phyloP scores from a whole-genome alignment of 2,888 invertebrate species.

The Myopa testacea region DNA sequence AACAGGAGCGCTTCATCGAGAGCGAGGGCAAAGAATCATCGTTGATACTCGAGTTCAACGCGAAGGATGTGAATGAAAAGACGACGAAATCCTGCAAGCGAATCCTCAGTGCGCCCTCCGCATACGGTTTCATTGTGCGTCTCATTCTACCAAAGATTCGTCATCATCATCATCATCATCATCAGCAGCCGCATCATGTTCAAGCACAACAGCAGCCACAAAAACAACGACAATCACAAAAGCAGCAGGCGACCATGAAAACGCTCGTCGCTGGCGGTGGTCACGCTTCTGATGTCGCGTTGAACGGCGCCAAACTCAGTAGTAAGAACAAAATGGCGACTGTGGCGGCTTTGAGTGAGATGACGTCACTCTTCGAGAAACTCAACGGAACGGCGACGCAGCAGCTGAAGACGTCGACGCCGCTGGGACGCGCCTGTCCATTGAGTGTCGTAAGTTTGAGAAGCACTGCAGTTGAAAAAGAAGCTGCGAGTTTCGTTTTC shows the following conservation, averaged over 20 bases:
- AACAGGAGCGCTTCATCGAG: conserved; percentile 64
- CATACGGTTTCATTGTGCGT: conserved; percentile 66
- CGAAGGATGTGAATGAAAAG: conserved; percentile 55
- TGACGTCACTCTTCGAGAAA: conserved; percentile 50
- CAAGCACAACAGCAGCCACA: conserved; percentile 2
- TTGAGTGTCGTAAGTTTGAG: conserved; percentile 64
- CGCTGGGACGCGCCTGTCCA: conserved; percentile 61
- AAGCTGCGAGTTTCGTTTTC: not conserved
- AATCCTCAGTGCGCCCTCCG: conserved; percentile 63
- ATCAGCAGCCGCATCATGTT: conserved; percentile 20
- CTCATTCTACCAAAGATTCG: conserved; percentile 63
- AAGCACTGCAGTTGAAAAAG: not conserved
- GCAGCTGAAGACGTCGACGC: conserved; percentile 28
- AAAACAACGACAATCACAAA: conserved; percentile 34
- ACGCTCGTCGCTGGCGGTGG: conserved; percentile 41
- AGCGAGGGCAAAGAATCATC: conserved; percentile 67
- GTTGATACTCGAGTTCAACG: conserved; percentile 65
- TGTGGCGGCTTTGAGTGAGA: conserved; percentile 45
- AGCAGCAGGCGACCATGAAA: conserved; percentile 37
- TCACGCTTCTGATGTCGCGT: not conserved
- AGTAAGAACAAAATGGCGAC: conserved; percentile 11
- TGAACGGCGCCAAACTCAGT: not conserved
- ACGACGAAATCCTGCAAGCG: conserved; percentile 60
- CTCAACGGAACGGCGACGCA: conserved; percentile 50
- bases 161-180: conserved; percentile 49